Percentiles rank a stretch among this genome's conserved stretches.
Evolutionary conservation across 2,113 vertebrate genomes (phyloP).

Genomic region (Nesogale talazaci): DNA sequence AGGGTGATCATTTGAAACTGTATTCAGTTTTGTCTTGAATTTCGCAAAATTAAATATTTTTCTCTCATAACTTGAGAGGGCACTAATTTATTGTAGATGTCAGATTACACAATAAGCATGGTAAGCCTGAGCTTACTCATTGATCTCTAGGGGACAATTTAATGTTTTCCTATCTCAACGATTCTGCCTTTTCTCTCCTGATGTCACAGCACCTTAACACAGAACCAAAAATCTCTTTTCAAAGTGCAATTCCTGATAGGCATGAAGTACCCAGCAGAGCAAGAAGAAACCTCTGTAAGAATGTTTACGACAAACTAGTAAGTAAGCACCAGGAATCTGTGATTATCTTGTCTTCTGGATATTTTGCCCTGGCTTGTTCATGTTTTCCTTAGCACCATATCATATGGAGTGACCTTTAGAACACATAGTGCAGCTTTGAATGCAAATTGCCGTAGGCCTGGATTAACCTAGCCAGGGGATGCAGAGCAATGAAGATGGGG

Average conservation of each 20-base stretch:
- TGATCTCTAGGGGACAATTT: not conserved
- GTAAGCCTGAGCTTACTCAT: not conserved
- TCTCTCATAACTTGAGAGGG: slow-evolving; percentile 60
- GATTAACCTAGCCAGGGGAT: not conserved
- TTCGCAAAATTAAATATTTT: slow-evolving; percentile 74
- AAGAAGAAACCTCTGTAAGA: not conserved
- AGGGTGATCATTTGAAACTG: slow-evolving; percentile 67
- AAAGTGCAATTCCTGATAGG: not conserved
- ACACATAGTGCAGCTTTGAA: slow-evolving; percentile 49
- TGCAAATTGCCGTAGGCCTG: slow-evolving; percentile 50
- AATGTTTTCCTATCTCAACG: not conserved
- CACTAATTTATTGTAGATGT: slow-evolving; percentile 57
- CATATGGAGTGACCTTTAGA: slow-evolving; percentile 71
- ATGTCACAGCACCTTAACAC: not conserved
- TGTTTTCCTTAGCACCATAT: slow-evolving; percentile 15
- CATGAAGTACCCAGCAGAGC: too few species aligned
- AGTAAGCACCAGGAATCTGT: not conserved
- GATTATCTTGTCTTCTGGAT: not conserved
- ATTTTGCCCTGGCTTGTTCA: not conserved
- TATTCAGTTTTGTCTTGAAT: slow-evolving; percentile 63
- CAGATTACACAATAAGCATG: not conserved
- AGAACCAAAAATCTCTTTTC: not conserved
- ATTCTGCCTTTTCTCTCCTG: not conserved
- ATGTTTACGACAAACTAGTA: not conserved
- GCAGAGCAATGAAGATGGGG: not conserved